Evolutionary conservation across 2,888 invertebrate species (phyloP).

Genomic region (Baccha elongata): DNA sequence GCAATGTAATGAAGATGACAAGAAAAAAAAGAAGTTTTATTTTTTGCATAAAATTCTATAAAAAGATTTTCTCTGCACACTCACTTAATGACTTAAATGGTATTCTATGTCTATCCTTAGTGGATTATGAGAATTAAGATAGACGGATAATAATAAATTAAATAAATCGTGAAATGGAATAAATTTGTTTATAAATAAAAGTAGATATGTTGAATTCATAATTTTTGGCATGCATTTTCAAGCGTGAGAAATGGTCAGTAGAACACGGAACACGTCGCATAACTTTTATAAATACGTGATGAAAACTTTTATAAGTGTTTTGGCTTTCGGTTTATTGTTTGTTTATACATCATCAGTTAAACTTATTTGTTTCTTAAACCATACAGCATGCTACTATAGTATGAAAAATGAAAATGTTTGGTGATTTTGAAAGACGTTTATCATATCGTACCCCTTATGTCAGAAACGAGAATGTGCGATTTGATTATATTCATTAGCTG

Average conservation of each 20-base stretch:
- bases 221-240: constrained; percentile 56
- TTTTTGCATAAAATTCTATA: constrained; percentile 20
- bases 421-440: too few species aligned
- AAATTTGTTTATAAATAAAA: neutral
- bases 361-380: too few species aligned
- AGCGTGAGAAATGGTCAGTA: constrained; percentile 56
- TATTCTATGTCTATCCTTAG: constrained; percentile 2
- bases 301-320: too few species aligned
- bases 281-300: neutral
- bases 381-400: too few species aligned
- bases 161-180: constrained; percentile 34
- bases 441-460: too few species aligned
- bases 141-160: constrained; percentile 39
- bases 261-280: constrained; percentile 20
- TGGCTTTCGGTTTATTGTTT: too few species aligned
- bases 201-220: constrained; percentile 52
- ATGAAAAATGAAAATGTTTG: too few species aligned
- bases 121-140: constrained; percentile 15
- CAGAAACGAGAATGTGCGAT: too few species aligned
- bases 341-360: too few species aligned
- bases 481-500: too few species aligned
- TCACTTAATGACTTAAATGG: constrained; percentile 38
- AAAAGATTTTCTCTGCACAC: constrained; percentile 24
- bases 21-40: constrained; percentile 11
- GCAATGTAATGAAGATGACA: constrained; percentile 57